These are phyloP conservation scores for Leptopterna dolabrata DNA, from an alignment of 2,888 invertebrate species.

Conservation along the genomic window DNA sequence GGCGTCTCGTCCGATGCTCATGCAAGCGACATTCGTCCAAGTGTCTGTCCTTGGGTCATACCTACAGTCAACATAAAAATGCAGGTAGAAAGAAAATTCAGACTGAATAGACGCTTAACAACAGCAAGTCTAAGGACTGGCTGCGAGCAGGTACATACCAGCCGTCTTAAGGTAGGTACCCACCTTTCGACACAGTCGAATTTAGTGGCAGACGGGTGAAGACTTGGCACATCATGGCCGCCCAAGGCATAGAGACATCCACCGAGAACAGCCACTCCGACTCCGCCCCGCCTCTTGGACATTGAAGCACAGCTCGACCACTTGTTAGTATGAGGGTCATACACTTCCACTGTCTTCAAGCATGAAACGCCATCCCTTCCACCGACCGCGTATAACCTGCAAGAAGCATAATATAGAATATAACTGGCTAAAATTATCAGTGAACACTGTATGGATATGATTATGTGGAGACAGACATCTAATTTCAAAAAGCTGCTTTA, in stretches of 20 bases:
- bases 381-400: constrained; percentile 89
- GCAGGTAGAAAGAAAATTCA: constrained; percentile 25
- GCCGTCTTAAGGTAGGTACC: neutral
- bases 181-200: constrained; percentile 79
- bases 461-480: too few relatives aligned
- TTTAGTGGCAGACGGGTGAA: constrained; percentile 83
- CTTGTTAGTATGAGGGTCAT: constrained; percentile 78
- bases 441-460: too few relatives aligned
- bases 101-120: neutral
- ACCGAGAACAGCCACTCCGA: constrained; percentile 88
- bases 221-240: constrained; percentile 93
- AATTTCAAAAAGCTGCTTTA: constrained; percentile 66
- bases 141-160: too few relatives aligned
- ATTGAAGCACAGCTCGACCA: constrained; percentile 90
- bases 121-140: too few relatives aligned
- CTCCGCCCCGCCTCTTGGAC: constrained; percentile 87
- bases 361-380: constrained; percentile 93
- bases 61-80: constrained; percentile 65
- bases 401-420: constrained; percentile 52
- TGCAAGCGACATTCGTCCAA: constrained; percentile 87
- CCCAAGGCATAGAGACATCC: constrained; percentile 92
- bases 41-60: constrained; percentile 80
- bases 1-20: constrained; percentile 87
- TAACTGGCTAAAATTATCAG: too few relatives aligned
- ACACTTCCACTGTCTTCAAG: constrained; percentile 88